A percentile compares a stretch with the other conserved stretches of the same genome.
Evolutionary conservation across 2,113 vertebrate genomes (phyloP).

Genomic region (Thermophis baileyi): DNA sequence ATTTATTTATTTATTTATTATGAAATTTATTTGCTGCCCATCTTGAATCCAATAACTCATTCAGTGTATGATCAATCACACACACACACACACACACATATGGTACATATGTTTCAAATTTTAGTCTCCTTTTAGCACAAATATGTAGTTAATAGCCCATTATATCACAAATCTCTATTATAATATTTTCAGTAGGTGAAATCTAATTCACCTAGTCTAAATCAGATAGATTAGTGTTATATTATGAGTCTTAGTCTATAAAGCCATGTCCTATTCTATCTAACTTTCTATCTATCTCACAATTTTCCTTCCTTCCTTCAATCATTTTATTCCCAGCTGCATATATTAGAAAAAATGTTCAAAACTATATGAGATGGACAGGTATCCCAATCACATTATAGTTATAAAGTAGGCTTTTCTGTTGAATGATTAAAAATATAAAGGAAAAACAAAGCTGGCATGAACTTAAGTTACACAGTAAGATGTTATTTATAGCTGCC

Average conservation of each 20-base stretch:
- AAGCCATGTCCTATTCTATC: not conserved
- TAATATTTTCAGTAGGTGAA: not conserved
- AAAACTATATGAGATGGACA: not conserved
- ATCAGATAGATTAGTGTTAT: not conserved
- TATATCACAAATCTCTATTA: not conserved
- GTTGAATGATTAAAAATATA: conserved; percentile 55
- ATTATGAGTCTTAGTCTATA: not conserved
- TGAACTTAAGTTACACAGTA: conserved; percentile 66
- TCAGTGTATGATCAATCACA: not conserved
- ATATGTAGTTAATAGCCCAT: not conserved
- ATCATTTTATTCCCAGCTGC: not conserved
- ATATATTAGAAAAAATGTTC: not conserved
- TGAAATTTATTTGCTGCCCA: not conserved
- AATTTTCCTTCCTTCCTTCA: not conserved
- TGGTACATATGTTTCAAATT: not conserved
- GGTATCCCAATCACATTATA: conserved; percentile 17
- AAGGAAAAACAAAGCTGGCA: conserved; percentile 67
- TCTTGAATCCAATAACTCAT: not conserved
- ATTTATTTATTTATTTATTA: too few relatives aligned
- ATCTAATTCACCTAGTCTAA: not conserved
- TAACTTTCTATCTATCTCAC: not conserved
- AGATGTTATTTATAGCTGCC: conserved; percentile 61
- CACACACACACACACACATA: too few relatives aligned
- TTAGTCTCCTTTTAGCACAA: not conserved
- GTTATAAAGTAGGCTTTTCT: conserved; percentile 42